Percentiles rank a stretch among this genome's conserved stretches.
These are phyloP conservation scores for Ptychobarbus kaznakovi DNA, from an alignment of 2,797 vertebrate genomes.

Conservation along the genomic window DNA sequence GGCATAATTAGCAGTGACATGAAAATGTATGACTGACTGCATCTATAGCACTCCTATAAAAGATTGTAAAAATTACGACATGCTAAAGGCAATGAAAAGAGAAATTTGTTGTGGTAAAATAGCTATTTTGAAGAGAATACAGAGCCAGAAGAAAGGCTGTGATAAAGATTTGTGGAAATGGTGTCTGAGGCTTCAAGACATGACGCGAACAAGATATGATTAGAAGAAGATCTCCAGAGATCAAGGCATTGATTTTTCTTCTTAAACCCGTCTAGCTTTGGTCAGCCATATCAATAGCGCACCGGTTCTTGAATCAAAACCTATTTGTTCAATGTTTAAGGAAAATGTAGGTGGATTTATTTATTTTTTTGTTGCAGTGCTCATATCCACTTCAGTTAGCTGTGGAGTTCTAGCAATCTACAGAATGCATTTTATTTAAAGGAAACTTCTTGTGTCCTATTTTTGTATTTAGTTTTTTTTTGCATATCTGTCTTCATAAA, in stretches of 20 bases:
- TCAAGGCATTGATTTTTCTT: slow-evolving; percentile 28
- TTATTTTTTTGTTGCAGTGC: neutral
- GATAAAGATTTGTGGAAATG: slow-evolving; percentile 37
- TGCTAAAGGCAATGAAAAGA: slow-evolving; percentile 34
- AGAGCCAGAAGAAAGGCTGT: slow-evolving; percentile 22
- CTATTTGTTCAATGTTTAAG: slow-evolving; percentile 15
- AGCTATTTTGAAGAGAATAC: neutral
- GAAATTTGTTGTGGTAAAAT: slow-evolving; percentile 14
- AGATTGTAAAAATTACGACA: slow-evolving; percentile 28
- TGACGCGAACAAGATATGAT: slow-evolving; percentile 20
- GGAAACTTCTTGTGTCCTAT: neutral
- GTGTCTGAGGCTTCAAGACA: slow-evolving; percentile 25
- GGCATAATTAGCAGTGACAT: slow-evolving; percentile 48
- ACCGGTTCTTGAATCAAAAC: neutral
- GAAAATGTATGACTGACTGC: slow-evolving; percentile 24
- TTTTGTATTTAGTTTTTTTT: neutral
- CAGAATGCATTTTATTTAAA: neutral
- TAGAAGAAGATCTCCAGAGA: slow-evolving; percentile 30
- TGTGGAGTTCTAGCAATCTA: neutral
- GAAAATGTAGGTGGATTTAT: neutral
- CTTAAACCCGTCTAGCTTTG: neutral
- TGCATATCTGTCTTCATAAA: neutral
- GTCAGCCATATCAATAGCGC: slow-evolving; percentile 12
- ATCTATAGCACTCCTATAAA: slow-evolving; percentile 35
- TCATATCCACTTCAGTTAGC: neutral